A percentile compares a stretch with the other conserved stretches of the same genome.
Evolutionary conservation across 1,140 invertebrate genomes (phyloP).

Genomic region (Pseudoatta argentina): DNA sequence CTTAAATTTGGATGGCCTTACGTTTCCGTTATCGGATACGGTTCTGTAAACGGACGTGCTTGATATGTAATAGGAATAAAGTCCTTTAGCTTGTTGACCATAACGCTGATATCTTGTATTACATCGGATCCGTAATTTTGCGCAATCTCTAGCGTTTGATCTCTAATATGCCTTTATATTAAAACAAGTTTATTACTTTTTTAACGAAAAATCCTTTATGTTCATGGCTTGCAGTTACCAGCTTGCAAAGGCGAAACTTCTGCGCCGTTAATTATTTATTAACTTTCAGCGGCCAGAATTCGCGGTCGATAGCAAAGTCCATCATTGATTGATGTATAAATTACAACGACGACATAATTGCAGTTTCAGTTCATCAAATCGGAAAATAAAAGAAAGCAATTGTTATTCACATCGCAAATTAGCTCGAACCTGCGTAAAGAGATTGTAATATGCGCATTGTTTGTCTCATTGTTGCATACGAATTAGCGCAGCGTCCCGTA

Average conservation of each 20-base stretch:
- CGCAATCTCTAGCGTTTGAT: neutral
- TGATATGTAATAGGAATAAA: neutral
- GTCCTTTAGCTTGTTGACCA: neutral
- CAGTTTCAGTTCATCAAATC: neutral
- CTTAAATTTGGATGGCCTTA: constrained; percentile 32
- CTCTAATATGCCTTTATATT: neutral
- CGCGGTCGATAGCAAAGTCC: neutral
- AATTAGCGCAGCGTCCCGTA: constrained; percentile 35
- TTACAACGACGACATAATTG: constrained; percentile 23
- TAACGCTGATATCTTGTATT: neutral
- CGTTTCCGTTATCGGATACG: constrained; percentile 37
- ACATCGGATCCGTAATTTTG: neutral
- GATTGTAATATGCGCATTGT: constrained; percentile 44
- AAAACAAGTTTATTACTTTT: constrained; percentile 2
- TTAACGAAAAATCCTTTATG: neutral
- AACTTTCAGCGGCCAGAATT: neutral
- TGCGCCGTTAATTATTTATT: constrained; percentile 30
- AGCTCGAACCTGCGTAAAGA: neutral
- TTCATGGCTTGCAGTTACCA: neutral
- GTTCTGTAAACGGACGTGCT: neutral
- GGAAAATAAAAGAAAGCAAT: constrained; percentile 18
- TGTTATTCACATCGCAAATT: constrained; percentile 26
- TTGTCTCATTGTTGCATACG: constrained; percentile 29
- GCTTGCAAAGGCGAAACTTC: constrained; percentile 13
- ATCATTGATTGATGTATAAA: constrained; percentile 40